phyloP scores from a whole-genome alignment of 2,888 invertebrate genomes.

The Bedellia somnulentella region DNA sequence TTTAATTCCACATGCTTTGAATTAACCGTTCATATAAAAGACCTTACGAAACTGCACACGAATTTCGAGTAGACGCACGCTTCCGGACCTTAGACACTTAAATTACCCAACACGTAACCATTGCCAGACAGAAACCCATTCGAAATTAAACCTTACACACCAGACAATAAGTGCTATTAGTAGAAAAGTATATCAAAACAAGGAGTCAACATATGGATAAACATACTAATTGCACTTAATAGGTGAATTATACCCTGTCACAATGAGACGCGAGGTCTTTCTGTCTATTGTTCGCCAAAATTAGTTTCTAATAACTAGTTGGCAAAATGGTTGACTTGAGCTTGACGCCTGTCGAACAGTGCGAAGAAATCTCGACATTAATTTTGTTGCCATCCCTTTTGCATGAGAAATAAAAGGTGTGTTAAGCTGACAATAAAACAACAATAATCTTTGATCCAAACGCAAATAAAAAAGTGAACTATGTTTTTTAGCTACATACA shows the following conservation, averaged over 20 bases:
- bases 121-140: not conserved
- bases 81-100: conserved; percentile 21
- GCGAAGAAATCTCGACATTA: too few relatives aligned
- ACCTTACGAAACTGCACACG: conserved; percentile 6
- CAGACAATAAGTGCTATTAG: not conserved
- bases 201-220: conserved; percentile 15
- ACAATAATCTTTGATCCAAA: too few relatives aligned
- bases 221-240: conserved; percentile 19
- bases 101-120: conserved; percentile 15
- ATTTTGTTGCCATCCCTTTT: too few relatives aligned
- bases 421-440: too few relatives aligned
- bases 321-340: too few relatives aligned
- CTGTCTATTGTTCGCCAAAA: not conserved
- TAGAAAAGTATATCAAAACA: not conserved
- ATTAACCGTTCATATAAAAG: conserved; percentile 3
- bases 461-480: too few relatives aligned
- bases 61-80: conserved; percentile 14
- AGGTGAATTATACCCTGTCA: conserved; percentile 9
- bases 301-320: too few relatives aligned
- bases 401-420: too few relatives aligned
- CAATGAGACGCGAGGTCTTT: conserved; percentile 6
- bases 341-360: too few relatives aligned
- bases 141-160: not conserved
- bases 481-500: too few relatives aligned
- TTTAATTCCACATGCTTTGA: too few relatives aligned